These are phyloP conservation scores for Halcyon malimbica DNA, from an alignment of 2,113 vertebrate species.

Conservation along the genomic window DNA sequence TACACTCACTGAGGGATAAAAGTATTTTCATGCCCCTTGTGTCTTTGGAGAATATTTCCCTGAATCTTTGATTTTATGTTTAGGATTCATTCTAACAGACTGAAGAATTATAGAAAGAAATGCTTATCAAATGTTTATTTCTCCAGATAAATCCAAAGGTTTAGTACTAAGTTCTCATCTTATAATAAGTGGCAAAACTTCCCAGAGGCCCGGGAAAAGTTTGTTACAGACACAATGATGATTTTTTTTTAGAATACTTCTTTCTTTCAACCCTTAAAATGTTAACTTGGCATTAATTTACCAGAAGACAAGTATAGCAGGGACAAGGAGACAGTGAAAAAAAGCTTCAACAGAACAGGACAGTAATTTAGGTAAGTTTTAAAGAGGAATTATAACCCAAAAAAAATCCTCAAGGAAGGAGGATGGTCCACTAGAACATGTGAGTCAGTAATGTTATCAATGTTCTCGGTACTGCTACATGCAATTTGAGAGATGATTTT, in stretches of 20 bases:
- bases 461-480: background rate
- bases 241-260: background rate
- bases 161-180: background rate
- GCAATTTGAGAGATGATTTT: background rate
- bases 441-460: background rate
- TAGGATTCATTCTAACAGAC: background rate
- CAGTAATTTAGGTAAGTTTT: background rate
- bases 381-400: background rate
- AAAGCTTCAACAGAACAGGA: background rate
- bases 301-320: background rate
- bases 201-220: background rate
- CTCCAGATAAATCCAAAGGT: background rate
- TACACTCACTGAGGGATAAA: background rate
- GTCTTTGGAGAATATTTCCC: background rate
- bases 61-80: background rate
- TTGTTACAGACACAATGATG: background rate
- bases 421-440: background rate
- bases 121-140: background rate
- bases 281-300: background rate
- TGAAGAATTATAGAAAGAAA: background rate
- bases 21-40: background rate
- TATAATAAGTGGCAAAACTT: background rate
- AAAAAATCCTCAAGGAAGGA: background rate
- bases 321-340: background rate
- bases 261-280: background rate